phyloP scores from a whole-genome alignment of 2,797 vertebrate genomes.

The Falco novaeseelandiae region DNA sequence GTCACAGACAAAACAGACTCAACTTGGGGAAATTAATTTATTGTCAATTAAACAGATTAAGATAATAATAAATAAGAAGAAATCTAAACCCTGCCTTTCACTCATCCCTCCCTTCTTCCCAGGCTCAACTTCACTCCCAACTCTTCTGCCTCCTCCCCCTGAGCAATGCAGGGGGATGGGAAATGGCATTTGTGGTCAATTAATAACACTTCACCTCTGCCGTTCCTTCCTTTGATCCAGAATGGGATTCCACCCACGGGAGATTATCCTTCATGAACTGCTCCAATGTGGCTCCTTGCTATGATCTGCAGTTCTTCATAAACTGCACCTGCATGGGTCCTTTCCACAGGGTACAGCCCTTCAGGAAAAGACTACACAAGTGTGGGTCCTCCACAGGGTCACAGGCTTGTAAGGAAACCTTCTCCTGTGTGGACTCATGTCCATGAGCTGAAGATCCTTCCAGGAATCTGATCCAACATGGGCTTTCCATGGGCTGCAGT shows the following conservation, averaged over 20 bases:
- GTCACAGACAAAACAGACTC: neutral
- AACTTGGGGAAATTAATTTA: neutral
- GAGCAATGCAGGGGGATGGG: neutral
- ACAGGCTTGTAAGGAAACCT: neutral
- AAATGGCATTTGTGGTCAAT: neutral
- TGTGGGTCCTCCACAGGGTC: neutral
- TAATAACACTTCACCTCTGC: neutral
- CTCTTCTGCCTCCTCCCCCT: neutral
- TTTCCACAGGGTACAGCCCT: neutral
- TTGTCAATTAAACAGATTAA: neutral
- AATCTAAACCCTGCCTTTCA: neutral
- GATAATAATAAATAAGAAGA: neutral
- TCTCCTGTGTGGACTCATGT: neutral
- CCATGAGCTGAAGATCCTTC: neutral
- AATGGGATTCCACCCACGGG: accelerated
- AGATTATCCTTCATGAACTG: neutral
- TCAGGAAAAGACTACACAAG: neutral
- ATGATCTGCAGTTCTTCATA: neutral
- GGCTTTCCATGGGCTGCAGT: neutral
- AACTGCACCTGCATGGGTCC: neutral
- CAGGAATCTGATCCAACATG: neutral
- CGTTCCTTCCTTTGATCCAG: neutral
- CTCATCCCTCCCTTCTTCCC: neutral
- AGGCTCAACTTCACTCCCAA: neutral
- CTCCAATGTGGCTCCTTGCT: neutral